These are phyloP conservation scores for Lepus europaeus DNA, from an alignment of 2,113 vertebrate species.

Conservation along the genomic window DNA sequence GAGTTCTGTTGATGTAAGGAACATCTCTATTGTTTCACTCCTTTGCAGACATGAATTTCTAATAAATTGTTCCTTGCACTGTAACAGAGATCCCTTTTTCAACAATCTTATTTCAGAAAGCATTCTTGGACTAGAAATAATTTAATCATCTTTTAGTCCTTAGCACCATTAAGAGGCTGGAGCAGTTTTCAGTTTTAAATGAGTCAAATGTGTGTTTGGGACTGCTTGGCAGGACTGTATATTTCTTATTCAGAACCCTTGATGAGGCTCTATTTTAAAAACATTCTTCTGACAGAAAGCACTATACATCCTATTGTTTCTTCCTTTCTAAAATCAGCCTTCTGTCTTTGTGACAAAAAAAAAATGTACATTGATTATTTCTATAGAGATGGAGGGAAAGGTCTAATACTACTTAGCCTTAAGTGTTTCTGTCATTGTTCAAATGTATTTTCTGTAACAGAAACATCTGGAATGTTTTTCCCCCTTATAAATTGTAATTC, in stretches of 20 bases:
- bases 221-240: slow-evolving; percentile 21
- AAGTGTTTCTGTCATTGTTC: slow-evolving; percentile 85
- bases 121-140: slow-evolving; percentile 58
- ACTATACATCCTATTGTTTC: slow-evolving; percentile 69
- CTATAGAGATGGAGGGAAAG: slow-evolving; percentile 79
- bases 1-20: slow-evolving; percentile 48
- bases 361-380: slow-evolving; percentile 71
- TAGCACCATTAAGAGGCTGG: slow-evolving; percentile 1
- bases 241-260: slow-evolving; percentile 31
- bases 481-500: slow-evolving; percentile 85
- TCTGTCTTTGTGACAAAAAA: slow-evolving; percentile 65
- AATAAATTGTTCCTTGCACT: slow-evolving; percentile 58
- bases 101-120: slow-evolving; percentile 43
- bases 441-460: slow-evolving; percentile 85
- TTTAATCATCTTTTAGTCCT: slow-evolving; percentile 29
- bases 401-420: slow-evolving; percentile 85
- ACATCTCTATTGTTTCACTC: background rate
- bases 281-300: slow-evolving; percentile 72
- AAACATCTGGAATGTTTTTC: slow-evolving; percentile 82
- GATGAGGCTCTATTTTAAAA: slow-evolving; percentile 59
- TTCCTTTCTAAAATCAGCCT: slow-evolving; percentile 69
- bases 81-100: slow-evolving; percentile 35
- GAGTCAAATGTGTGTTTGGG: slow-evolving; percentile 32
- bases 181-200: slow-evolving; percentile 61
- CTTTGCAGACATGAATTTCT: slow-evolving; percentile 73